phyloP scores from a whole-genome alignment of 2,113 vertebrate genomes.

The Procavia capensis region DNA sequence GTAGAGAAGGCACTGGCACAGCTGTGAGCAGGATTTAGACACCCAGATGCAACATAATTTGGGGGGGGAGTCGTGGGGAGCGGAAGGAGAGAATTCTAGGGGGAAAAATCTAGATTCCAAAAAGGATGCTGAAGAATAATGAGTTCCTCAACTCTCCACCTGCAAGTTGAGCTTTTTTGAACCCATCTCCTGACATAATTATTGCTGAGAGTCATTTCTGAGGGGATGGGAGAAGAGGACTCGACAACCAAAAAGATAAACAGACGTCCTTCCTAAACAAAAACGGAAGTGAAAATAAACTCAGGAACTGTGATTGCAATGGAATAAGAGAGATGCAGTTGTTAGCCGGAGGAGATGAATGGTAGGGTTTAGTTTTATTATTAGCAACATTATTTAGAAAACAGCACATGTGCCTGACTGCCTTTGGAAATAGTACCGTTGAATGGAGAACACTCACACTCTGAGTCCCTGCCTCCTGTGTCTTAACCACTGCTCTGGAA shows the following conservation, averaged over 20 bases:
- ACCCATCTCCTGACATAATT: accelerated
- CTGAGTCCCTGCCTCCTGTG: accelerated
- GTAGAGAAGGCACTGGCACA: slow-evolving; percentile 81
- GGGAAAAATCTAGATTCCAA: slow-evolving; percentile 33
- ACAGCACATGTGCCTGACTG: not conserved
- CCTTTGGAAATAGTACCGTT: accelerated
- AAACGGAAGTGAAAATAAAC: not conserved
- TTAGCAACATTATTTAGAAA: not conserved
- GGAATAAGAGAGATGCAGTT: not conserved
- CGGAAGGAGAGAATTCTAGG: slow-evolving; percentile 26
- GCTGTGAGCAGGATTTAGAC: slow-evolving; percentile 86
- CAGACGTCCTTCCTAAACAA: accelerated
- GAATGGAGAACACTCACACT: accelerated
- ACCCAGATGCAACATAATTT: slow-evolving; percentile 85
- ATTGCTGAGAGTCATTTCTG: not conserved
- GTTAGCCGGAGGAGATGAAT: not conserved
- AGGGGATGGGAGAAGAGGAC: not conserved
- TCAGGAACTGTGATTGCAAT: not conserved
- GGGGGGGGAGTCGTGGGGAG: slow-evolving; percentile 66
- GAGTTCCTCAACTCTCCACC: not conserved
- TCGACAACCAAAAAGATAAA: not conserved
- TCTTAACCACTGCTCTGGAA: no score
- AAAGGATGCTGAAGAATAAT: not conserved
- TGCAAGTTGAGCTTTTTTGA: not conserved
- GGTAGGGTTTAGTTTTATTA: not conserved